Conservation (phyloP, 1,140 invertebrate genomes). For the Sycobia sp. region DNA sequence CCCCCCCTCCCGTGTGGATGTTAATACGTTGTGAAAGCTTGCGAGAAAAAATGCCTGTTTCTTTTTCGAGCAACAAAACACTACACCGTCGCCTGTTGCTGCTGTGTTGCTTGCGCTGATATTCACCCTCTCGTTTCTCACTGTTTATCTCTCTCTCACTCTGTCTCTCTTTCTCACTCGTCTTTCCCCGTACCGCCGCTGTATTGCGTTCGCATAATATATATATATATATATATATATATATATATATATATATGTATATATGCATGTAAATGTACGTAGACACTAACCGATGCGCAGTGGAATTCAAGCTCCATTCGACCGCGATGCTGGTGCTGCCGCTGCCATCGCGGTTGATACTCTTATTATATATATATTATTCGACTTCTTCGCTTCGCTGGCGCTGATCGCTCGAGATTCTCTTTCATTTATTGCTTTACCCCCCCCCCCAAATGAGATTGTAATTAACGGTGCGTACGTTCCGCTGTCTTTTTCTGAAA, state of each 20-base stretch:
- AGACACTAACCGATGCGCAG: background rate
- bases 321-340: background rate
- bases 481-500: constrained; percentile 3
- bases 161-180: too few species aligned
- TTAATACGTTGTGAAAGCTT: constrained; percentile 35
- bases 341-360: too few species aligned
- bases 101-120: background rate
- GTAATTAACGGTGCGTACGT: constrained; percentile 18
- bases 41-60: constrained; percentile 32
- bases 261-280: too few species aligned
- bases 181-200: too few species aligned
- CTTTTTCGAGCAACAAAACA: constrained; percentile 28
- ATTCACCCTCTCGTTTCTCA: too few species aligned
- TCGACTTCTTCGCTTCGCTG: constrained; percentile 4
- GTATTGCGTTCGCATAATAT: too few species aligned
- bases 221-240: too few species aligned
- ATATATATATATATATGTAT: too few species aligned
- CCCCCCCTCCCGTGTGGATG: background rate
- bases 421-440: constrained; percentile 38
- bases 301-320: constrained; percentile 24
- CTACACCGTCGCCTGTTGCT: constrained; percentile 14
- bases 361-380: too few species aligned
- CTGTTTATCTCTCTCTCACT: too few species aligned
- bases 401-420: constrained; percentile 19
- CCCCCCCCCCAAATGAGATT: constrained; percentile 34